Base-by-base conservation (phyloP, 2,113 vertebrate species). In the Benitochromis conjunctus region DNA sequence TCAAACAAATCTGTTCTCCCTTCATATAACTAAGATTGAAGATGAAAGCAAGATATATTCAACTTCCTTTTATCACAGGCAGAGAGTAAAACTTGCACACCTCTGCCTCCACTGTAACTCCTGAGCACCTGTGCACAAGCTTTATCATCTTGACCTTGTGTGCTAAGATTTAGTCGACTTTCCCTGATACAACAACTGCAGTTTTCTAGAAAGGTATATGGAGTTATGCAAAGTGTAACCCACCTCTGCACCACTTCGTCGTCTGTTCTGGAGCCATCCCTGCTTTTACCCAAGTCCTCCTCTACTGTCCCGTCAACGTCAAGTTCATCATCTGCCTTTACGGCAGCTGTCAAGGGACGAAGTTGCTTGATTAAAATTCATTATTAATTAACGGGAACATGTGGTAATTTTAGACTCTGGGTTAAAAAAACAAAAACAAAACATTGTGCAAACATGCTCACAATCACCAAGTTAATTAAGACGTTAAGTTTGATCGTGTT, bases 221-320 rank as follows among this genome's bases (percentile, higher is more conserved):
- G 4, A 76, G 3, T 53, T n/a, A 76, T 11, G 10, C 18, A 76
- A 11, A 74, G 2, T 4, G 21, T 46, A 36, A 91, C 94, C 66
- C 43, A 99, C 98, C 98, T 98, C 94, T 98, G 97, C 18, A 99
- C 97, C 53, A 97, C 97, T 94, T 99, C 98, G 51, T 99, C 98
- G 24, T 99, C 98, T 0, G 98, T 99, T 87, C 96, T 96, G 62
- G 98, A 99, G 14, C 97, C 98, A 92, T 99, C 98, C 85, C 98
- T 95, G 93, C 98, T 99, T 95, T 99, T 99, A 7, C 98, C 98
- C 64, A 99, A 78, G 74, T 99, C 98, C 7, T 98, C 98, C 80
- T 98, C 98, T 1, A 98, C 96, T 0, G 96, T 96, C 2, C 95
- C 98, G 6, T 99, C 98, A 11, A 97, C 92, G 12, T 98, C 97